Percentiles rank a stretch among this genome's conserved stretches.
Evolutionary conservation across 2,797 vertebrate genomes (phyloP).

Genomic region (Oophaga sylvatica): DNA sequence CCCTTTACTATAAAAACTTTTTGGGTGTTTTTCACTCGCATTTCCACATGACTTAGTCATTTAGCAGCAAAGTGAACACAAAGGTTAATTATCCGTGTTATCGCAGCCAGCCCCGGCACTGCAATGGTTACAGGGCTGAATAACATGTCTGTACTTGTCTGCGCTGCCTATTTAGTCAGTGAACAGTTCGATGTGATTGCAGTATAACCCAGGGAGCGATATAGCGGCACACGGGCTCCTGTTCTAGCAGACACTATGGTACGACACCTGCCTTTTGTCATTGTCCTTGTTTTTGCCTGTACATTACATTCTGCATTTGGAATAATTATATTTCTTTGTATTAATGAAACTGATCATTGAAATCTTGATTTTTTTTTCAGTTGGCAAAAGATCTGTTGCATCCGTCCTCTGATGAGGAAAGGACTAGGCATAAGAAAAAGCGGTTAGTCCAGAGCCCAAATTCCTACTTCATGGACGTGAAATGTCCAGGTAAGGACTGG

Average conservation of each 20-base stretch:
- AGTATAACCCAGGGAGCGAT: background rate
- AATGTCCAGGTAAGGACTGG: constrained; percentile 53
- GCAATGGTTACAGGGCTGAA: background rate
- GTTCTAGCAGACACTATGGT: constrained; percentile 8
- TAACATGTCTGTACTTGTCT: constrained; percentile 12
- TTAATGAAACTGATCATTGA: background rate
- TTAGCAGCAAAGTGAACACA: background rate
- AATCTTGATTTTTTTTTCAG: constrained; percentile 12
- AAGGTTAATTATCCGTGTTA: background rate
- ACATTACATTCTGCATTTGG: background rate
- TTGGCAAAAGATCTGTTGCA: constrained; percentile 55
- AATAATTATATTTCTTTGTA: background rate
- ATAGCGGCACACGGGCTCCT: background rate
- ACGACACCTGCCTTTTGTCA: background rate
- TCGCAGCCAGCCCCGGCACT: background rate
- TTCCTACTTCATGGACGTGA: constrained; percentile 60
- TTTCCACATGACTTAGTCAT: background rate
- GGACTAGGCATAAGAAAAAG: constrained; percentile 53
- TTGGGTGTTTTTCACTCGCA: background rate
- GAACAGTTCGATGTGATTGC: background rate
- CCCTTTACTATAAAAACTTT: background rate
- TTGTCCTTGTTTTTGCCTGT: background rate
- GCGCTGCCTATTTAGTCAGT: background rate
- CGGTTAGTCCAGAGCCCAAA: constrained; percentile 55
- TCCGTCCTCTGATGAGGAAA: constrained; percentile 44